Base-by-base conservation (phyloP, 23 tunicate species). In the Oikopleura dioica region DNA sequence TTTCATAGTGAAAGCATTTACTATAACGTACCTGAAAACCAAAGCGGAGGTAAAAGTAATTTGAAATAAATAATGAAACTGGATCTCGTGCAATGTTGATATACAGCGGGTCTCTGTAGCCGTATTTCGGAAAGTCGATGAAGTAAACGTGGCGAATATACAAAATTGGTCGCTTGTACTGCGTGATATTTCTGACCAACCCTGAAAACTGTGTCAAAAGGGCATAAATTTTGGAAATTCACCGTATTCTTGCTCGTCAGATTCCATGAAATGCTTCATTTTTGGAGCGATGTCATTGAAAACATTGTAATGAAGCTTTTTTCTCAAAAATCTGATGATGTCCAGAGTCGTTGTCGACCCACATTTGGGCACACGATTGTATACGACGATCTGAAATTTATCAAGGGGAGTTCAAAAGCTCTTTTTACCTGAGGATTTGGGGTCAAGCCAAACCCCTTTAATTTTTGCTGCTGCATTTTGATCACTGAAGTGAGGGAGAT, bases 341-440 rank as follows among this genome's bases (percentile, higher is more conserved):
- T 82, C 77, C 16, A 86, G 37, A 0, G 87, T 80, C 37, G 99
- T 94, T 81, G 87, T 51, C 35, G 99, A 85, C 35, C 88, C 99
- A 72, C 99, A 94, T 77, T 94, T 94, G 24, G 99, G 99, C 36
- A 94, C 99, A 35, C 99, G 83, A 75, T 94, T 94, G 80, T 87
- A 94, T 35, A 94, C 38, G 28, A 94, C 76, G 77, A 38, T 81
- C 30, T 85, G 72, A n/a, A n/a, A n/a, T n/a, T n/a, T n/a, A n/a
- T n/a, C n/a, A n/a, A n/a, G n/a, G n/a, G n/a, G n/a, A n/a, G n/a
- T n/a, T n/a, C n/a, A n/a, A n/a, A n/a, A n/a, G n/a, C n/a, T n/a
- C n/a, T n/a, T n/a, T n/a, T n/a, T n/a, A n/a, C n/a, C n/a, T n/a
- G n/a, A n/a, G n/a, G n/a, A n/a, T n/a, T n/a, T n/a, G n/a, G n/a